phyloP scores from a whole-genome alignment of 2,113 vertebrate species.

The Pangasianodon hypophthalmus region DNA sequence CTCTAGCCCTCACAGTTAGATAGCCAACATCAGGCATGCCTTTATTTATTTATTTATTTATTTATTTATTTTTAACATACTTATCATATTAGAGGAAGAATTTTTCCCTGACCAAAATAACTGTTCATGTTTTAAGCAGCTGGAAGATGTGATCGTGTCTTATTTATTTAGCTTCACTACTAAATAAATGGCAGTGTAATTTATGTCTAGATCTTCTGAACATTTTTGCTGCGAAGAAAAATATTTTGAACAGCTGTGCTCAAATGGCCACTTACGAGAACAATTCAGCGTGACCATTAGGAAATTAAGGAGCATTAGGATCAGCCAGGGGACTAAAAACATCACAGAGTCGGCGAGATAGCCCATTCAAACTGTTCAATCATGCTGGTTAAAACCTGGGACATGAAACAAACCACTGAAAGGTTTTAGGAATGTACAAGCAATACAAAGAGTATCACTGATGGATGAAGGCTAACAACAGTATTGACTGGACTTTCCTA shows the following conservation, averaged over 20 bases:
- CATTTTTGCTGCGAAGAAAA: not conserved
- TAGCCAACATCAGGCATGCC: not conserved
- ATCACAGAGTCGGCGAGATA: not conserved
- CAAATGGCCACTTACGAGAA: not conserved
- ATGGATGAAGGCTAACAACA: not conserved
- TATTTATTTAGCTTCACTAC: not conserved
- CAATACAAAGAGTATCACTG: not conserved
- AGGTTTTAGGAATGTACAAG: not conserved
- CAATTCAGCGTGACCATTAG: conserved; percentile 8
- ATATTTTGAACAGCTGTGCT: conserved; percentile 7
- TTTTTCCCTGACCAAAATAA: not conserved
- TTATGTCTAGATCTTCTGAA: not conserved
- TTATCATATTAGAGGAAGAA: not conserved
- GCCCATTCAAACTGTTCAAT: not conserved
- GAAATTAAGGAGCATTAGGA: conserved; percentile 12
- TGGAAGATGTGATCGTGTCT: not conserved
- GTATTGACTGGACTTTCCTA: not conserved
- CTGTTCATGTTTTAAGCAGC: not conserved
- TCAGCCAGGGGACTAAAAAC: not conserved
- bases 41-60: not conserved
- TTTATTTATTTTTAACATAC: not conserved
- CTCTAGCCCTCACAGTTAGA: not conserved
- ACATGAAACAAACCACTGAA: not conserved
- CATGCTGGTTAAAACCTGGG: not conserved
- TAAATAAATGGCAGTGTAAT: not conserved